phyloP scores from a whole-genome alignment of 1,140 invertebrate genomes.

The Tetramorium alpestre region DNA sequence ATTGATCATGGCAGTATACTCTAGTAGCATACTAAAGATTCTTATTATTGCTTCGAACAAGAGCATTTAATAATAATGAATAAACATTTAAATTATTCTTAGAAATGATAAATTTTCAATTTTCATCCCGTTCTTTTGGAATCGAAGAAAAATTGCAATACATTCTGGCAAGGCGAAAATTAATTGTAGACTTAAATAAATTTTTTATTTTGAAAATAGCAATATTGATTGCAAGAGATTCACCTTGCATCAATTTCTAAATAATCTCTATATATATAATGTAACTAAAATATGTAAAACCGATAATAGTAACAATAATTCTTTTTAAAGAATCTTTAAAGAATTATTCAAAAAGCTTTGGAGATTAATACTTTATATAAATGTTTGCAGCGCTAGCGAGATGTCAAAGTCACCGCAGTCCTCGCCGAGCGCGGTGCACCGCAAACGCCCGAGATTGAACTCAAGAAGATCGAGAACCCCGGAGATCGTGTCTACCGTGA shows the following conservation, averaged over 20 bases:
- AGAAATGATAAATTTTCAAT: background rate
- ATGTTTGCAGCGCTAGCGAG: conserved; percentile 27
- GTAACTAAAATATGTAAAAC: background rate
- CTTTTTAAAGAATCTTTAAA: background rate
- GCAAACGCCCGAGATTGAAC: background rate
- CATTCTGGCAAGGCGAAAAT: background rate
- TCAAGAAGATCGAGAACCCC: conserved; percentile 38
- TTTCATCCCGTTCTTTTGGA: background rate
- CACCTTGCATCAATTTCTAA: background rate
- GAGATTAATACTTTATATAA: background rate
- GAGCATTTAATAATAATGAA: background rate
- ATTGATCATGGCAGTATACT: background rate
- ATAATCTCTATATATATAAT: background rate
- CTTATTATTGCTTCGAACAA: background rate
- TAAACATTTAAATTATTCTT: background rate
- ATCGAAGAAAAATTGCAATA: background rate
- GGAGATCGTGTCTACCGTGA: conserved; percentile 61
- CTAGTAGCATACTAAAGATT: background rate
- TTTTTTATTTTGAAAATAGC: no score
- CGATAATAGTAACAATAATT: background rate
- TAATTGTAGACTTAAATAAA: background rate
- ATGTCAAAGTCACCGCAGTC: conserved; percentile 67
- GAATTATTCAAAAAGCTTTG: background rate
- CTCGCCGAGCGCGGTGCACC: background rate
- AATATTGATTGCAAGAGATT: background rate